Base-by-base conservation (phyloP, 2,797 vertebrate genomes). In the Iguana delicatissima region DNA sequence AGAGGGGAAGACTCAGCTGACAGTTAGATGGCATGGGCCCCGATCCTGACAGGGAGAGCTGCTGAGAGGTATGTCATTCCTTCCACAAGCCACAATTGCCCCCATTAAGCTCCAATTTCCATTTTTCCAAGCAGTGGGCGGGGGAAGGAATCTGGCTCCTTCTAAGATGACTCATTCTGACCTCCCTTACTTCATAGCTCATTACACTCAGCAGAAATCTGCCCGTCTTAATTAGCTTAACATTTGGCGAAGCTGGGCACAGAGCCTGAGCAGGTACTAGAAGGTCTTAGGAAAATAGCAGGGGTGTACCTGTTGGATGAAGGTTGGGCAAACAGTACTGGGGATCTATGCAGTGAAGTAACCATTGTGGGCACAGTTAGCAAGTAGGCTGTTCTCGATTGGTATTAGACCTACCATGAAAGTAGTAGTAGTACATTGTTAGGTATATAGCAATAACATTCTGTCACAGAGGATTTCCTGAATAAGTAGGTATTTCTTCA, bases 11-110 rank as follows among this genome's bases (percentile, higher is more conserved):
- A 90, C 85, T 91, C 85, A 20, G 93, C 94, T 92, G 94, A 7
- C 94, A 93, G 95, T 94, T 38, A 89, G 93, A 59, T 93, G 79
- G 93, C 93, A 87, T 14, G 93, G 95, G 84, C 91, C 73, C 93
- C 69, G 94, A 93, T 20, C 91, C 84, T 2, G 83, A 92, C 94
- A 95, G 92, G 91, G 91, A 92, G 1, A 91, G 90, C 96, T 94
- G 94, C 95, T 93, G 91, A 94, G 52, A 96, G 96, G 95, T 95
- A 95, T 62, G 95, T 89, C 64, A 50, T 38, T 93, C 90, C 91
- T 93, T 87, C 93, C 93, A 83, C 42, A 92, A 93, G 93, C 94
- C 89, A 69, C 93, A 92, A 86, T 86, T 87, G 0, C 92, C 38
- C 59, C 38, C 35, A 69, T 14, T 67, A 73, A n/a, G 55, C 92